Percentiles rank a stretch among this genome's conserved stretches.
phyloP scores from a whole-genome alignment of 2,113 vertebrate genomes.

The Xiphophorus couchianus region DNA sequence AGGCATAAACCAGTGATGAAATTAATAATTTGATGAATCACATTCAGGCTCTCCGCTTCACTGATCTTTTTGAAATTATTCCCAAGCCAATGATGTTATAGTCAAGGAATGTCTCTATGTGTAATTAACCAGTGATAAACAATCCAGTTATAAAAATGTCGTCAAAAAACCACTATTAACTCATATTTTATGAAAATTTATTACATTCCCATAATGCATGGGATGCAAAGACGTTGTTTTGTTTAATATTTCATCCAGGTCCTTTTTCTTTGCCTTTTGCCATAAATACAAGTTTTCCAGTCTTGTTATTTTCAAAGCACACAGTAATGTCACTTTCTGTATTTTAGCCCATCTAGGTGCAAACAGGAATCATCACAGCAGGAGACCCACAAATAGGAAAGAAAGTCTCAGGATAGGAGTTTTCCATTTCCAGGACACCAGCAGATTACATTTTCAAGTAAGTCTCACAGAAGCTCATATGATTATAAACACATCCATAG shows the following conservation, averaged over 20 bases:
- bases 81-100: not conserved
- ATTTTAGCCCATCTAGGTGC: conserved; percentile 3
- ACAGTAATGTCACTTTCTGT: not conserved
- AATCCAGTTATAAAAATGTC: conserved; percentile 6
- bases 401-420: not conserved
- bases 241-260: not conserved
- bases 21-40: not conserved
- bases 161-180: conserved; percentile 17
- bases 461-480: not conserved
- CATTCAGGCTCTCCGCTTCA: not conserved
- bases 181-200: conserved; percentile 25
- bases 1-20: not conserved
- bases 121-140: conserved; percentile 16
- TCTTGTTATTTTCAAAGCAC: conserved; percentile 6
- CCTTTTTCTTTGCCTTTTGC: not conserved
- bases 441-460: not conserved
- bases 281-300: not conserved
- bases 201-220: not conserved
- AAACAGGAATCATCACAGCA: conserved; percentile 5
- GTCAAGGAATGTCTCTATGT: not conserved
- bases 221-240: not conserved
- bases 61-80: conserved; percentile 8
- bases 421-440: conserved; percentile 3
- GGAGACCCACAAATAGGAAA: not conserved
- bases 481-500: not conserved